Evolutionary conservation across 2,113 vertebrate species (phyloP).

Genomic region (Lepisosteus oculatus): DNA sequence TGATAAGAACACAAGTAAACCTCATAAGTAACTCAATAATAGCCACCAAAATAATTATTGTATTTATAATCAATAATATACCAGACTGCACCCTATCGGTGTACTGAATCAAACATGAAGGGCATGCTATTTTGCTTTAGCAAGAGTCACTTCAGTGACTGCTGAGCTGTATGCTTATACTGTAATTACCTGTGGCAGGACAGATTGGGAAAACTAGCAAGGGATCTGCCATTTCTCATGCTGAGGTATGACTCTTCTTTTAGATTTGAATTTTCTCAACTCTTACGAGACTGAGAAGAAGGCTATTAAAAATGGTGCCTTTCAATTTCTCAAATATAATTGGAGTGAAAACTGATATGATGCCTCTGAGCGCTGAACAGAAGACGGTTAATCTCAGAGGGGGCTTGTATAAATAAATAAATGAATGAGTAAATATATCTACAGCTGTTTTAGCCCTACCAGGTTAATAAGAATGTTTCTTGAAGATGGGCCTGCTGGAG

Average conservation of each 20-base stretch:
- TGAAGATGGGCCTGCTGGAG: not conserved
- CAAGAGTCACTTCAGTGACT: not conserved
- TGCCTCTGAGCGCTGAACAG: not conserved
- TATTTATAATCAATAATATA: not conserved
- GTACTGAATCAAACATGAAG: not conserved
- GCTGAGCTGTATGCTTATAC: conserved; percentile 7
- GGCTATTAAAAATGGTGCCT: conserved; percentile 2
- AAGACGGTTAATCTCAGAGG: conserved; percentile 4
- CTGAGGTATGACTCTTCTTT: conserved; percentile 9
- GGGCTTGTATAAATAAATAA: conserved; percentile 4
- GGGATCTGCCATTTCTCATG: not conserved
- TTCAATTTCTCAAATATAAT: conserved; percentile 10
- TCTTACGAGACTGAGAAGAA: not conserved
- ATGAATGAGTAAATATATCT: not conserved
- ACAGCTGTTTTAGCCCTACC: not conserved
- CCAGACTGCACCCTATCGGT: not conserved
- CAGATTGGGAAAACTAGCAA: conserved; percentile 3
- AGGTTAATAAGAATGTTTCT: not conserved
- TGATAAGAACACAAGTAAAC: not conserved
- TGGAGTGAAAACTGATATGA: conserved; percentile 13
- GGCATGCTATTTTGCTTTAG: not conserved
- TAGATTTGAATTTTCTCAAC: conserved; percentile 5
- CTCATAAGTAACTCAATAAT: not conserved
- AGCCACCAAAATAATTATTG: not conserved
- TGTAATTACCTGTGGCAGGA: conserved; percentile 6